A percentile compares a stretch with the other conserved stretches of the same genome.
These are phyloP conservation scores for Oncorhynchus kisutch DNA, from an alignment of 2,113 vertebrate species.

Conservation along the genomic window DNA sequence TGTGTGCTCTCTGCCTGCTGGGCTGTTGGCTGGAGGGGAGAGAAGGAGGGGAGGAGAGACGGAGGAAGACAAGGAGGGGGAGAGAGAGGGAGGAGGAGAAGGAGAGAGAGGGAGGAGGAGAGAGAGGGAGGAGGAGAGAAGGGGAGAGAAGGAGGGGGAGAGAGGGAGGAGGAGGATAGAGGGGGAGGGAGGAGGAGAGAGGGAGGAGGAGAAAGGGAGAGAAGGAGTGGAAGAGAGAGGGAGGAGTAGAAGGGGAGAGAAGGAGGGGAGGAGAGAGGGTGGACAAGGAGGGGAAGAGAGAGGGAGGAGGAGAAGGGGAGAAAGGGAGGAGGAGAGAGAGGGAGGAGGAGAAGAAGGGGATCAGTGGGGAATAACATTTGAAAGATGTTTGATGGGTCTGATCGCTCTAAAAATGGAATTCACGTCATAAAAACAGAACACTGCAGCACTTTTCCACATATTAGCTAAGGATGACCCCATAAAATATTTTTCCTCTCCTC, in stretches of 20 bases:
- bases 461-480: conserved; percentile 59
- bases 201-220: neutral
- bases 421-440: conserved; percentile 48
- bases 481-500: conserved; percentile 27
- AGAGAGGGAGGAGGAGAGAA: neutral
- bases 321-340: too few species aligned
- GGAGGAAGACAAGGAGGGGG: too few species aligned
- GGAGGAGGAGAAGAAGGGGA: neutral
- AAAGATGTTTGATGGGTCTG: conserved; percentile 27
- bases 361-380: too few species aligned
- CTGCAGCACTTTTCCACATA: conserved; percentile 50
- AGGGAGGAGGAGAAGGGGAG: too few species aligned
- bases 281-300: too few species aligned
- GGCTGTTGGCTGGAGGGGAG: neutral
- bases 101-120: neutral
- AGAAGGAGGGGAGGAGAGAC: too few species aligned
- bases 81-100: too few species aligned
- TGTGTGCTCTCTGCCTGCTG: conserved; percentile 4
- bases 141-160: neutral
- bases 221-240: too few species aligned
- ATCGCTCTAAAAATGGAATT: conserved; percentile 48
- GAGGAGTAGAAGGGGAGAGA: too few species aligned
- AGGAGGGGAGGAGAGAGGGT: too few species aligned
- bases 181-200: too few species aligned
- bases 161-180: too few species aligned